Percentiles rank a stretch among this genome's conserved stretches.
Conservation (phyloP, 1,140 invertebrate species). For the Xylocopa sonorina region DNA sequence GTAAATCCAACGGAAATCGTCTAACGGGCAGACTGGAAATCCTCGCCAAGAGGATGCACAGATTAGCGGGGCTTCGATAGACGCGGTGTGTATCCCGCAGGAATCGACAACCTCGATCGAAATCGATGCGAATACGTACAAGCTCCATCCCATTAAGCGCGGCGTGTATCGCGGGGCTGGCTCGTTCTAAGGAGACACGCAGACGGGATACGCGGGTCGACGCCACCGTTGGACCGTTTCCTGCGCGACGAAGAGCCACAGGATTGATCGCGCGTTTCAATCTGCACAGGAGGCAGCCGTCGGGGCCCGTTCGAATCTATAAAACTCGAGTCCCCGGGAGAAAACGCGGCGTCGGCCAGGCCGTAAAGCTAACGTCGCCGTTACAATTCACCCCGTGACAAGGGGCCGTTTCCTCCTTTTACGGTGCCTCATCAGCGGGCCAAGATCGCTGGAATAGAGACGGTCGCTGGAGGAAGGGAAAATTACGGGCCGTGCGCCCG, state of each 20-base stretch:
- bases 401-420: conserved; percentile 42
- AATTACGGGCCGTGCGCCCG: neutral
- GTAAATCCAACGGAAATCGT: too few relatives aligned
- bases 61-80: conserved; percentile 39
- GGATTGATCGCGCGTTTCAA: neutral
- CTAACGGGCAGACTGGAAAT: too few relatives aligned
- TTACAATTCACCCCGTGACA: conserved; percentile 23
- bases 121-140: conserved; percentile 24
- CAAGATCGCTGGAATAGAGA: conserved; percentile 4
- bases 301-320: conserved; percentile 22
- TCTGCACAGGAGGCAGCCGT: neutral
- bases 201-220: neutral
- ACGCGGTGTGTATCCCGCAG: too few relatives aligned
- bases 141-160: conserved; percentile 36
- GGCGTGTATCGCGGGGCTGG: neutral
- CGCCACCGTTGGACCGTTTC: neutral
- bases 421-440: conserved; percentile 29
- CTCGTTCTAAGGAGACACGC: neutral
- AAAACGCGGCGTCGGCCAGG: neutral
- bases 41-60: neutral
- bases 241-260: neutral
- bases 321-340: conserved; percentile 34
- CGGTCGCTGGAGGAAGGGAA: neutral
- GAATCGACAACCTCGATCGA: conserved; percentile 23
- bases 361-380: conserved; percentile 31